Evolutionary conservation across 2,888 invertebrate genomes (phyloP), one percentile per base, ranked within the genome.

Genomic region (Stratiomys singularior): DNA sequence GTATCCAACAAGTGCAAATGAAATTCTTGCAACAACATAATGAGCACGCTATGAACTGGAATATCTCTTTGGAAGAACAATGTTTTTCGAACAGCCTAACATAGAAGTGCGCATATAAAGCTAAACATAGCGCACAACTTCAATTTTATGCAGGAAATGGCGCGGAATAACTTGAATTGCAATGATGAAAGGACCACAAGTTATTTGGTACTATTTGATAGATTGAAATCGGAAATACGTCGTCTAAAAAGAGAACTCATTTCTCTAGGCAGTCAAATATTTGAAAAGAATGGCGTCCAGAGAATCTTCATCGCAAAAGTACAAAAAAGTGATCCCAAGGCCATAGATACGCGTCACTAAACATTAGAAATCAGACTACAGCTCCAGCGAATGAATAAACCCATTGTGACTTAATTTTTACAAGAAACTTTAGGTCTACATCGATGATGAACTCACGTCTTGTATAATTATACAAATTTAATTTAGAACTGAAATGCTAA

Each of bases 241-340:
- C 64, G 28, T 64, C 28, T 64, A 13, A 64, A 64, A 64, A 28
- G 64, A 28, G 64, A 64, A 64, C 64, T 64, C 64, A 64, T 64
- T 28, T 64, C 27, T 64, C 64, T 64, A 11, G 27, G 18, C 60
- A 18, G 23, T 60, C 25, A 60, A 60, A 18, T 15, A 18, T 4
- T 18, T 13, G 52, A 9, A 23, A 4, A 18, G 21, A 60, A 25
- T 21, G 23, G 9, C 60, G 21, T 60, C 13, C 21, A 7, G 9
- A 13, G 52, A 52, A 18, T 52, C 4, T 13, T 13, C 52, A 44
- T 9, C 52, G 52, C 52, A 4, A 18, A 52, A 52, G 52, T 52
- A 37, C 9, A 37, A 5, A 9, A 37, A 37, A 37, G 37, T 37
- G n/a, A n/a, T n/a, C n/a, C n/a, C n/a, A n/a, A n/a, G n/a, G n/a